Conservation (phyloP, 2,888 invertebrate species). For the Cryptus armator region DNA sequence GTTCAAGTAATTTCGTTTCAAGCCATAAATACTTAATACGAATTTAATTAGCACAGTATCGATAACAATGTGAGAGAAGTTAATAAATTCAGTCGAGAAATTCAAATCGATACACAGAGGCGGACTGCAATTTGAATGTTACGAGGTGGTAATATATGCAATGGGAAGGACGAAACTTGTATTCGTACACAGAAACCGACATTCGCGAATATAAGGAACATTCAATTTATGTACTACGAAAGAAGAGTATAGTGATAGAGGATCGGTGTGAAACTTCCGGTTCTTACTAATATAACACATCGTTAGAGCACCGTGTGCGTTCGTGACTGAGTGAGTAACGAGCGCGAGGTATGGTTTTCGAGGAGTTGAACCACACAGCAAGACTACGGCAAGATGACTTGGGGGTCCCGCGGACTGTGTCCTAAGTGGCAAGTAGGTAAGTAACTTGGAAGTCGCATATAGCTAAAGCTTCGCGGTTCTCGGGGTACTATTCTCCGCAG, state of each 20-base stretch:
- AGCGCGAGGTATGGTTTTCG: conserved; percentile 65
- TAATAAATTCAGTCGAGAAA: too few species aligned
- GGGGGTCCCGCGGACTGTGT: conserved; percentile 59
- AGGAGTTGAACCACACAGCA: conserved; percentile 24
- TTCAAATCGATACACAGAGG: too few species aligned
- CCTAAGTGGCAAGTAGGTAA: conserved; percentile 82
- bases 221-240: too few species aligned
- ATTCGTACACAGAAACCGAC: not conserved
- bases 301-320: conserved; percentile 29
- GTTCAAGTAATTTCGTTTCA: too few species aligned
- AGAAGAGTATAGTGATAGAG: too few species aligned
- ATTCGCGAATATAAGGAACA: too few species aligned
- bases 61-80: too few species aligned
- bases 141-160: not conserved
- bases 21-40: too few species aligned
- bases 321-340: conserved; percentile 71
- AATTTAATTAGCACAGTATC: too few species aligned
- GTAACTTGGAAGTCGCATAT: conserved; percentile 79
- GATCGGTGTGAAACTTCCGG: too few species aligned
- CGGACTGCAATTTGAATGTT: too few species aligned
- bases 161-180: not conserved
- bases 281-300: not conserved
- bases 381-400: conserved; percentile 39
- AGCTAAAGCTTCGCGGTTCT: conserved; percentile 13
- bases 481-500: conserved; percentile 26